A percentile compares a stretch with the other conserved stretches of the same genome.
phyloP scores from a whole-genome alignment of 2,888 invertebrate genomes.

The Leuctra nigra region DNA sequence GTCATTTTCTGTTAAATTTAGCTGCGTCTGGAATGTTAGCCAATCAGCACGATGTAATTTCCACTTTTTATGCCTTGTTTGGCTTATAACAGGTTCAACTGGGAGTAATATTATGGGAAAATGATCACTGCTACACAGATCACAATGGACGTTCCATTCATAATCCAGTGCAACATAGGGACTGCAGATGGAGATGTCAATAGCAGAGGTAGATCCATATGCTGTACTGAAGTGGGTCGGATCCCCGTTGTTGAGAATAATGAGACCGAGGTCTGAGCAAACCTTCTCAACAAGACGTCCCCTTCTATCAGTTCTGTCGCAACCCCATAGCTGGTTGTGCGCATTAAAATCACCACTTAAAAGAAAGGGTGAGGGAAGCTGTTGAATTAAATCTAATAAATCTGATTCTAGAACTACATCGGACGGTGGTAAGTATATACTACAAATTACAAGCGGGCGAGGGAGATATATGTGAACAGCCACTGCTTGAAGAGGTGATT shows the following conservation, averaged over 20 bases:
- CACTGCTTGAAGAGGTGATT: conserved; percentile 7
- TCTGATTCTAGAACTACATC: not conserved
- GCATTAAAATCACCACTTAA: not conserved
- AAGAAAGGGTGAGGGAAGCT: not conserved
- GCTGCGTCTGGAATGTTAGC: no score
- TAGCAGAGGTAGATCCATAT: not conserved
- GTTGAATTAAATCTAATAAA: not conserved
- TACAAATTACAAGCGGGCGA: not conserved
- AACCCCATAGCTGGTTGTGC: conserved; percentile 4
- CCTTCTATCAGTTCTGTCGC: not conserved
- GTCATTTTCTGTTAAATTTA: no score
- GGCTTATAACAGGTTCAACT: no score
- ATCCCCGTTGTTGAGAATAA: not conserved
- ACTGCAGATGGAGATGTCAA: not conserved
- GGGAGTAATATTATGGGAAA: not conserved
- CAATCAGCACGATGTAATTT: no score
- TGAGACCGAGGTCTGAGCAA: not conserved
- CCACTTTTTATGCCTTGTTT: no score
- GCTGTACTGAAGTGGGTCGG: not conserved
- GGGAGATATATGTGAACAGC: not conserved
- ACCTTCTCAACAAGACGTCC: not conserved
- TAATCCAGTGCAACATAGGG: not conserved
- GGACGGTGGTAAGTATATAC: not conserved
- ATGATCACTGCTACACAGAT: conserved; percentile 2
- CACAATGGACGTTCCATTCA: not conserved